These are phyloP conservation scores for Cryptus armator DNA, from an alignment of 2,888 invertebrate species.

Conservation along the genomic window DNA sequence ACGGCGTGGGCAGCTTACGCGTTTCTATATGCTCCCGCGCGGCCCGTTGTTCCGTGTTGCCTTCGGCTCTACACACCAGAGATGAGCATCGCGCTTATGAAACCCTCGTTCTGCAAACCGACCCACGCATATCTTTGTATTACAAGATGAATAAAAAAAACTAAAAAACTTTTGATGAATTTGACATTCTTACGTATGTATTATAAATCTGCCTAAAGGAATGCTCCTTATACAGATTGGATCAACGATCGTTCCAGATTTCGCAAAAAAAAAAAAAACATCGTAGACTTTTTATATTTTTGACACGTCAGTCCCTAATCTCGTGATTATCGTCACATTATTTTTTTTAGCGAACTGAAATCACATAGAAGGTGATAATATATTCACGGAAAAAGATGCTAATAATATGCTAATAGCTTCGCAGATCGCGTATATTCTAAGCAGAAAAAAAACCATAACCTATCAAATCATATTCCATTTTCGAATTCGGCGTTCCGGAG, in stretches of 20 bases:
- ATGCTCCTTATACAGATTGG: conserved; percentile 49
- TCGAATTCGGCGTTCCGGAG: neutral
- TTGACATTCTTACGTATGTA: conserved; percentile 33
- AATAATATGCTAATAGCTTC: neutral
- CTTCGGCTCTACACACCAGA: conserved; percentile 15
- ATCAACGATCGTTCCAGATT: conserved; percentile 5
- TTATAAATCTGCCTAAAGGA: neutral
- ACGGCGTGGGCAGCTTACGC: conserved; percentile 68
- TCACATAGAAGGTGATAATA: conserved; percentile 3
- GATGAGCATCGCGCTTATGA: conserved; percentile 73
- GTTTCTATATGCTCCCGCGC: neutral
- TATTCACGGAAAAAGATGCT: conserved; percentile 2
- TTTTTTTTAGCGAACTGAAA: neutral
- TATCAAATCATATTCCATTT: neutral
- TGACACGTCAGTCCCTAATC: neutral
- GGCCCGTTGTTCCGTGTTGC: conserved; percentile 4
- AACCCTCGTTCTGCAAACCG: conserved; percentile 65
- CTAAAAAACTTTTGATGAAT: conserved; percentile 59
- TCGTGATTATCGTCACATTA: neutral
- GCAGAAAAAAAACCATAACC: neutral
- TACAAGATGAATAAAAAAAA: conserved; percentile 70
- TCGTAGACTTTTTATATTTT: neutral
- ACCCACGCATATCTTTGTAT: conserved; percentile 72
- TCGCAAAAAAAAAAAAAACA: conserved; percentile 7
- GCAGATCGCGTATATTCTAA: neutral